These are phyloP conservation scores for Dolomedes plantarius DNA, from an alignment of 2,888 invertebrate genomes.

Conservation along the genomic window DNA sequence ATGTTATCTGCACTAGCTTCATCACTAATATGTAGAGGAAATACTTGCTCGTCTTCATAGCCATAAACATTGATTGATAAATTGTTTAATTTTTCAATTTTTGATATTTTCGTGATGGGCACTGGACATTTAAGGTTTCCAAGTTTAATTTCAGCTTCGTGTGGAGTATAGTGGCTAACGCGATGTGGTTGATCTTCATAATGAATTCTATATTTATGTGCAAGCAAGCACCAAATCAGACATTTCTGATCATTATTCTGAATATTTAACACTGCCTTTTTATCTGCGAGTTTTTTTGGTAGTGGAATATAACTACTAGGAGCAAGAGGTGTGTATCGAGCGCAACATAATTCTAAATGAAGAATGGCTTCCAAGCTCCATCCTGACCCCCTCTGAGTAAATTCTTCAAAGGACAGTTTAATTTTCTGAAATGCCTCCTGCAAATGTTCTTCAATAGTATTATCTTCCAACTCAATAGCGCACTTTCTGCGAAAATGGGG, in stretches of 20 bases:
- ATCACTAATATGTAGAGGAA: neutral
- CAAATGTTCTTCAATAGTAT: too few species aligned
- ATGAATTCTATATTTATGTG: neutral
- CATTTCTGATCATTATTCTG: neutral
- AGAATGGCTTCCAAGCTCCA: neutral
- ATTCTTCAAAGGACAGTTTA: too few species aligned
- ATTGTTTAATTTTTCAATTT: too few species aligned
- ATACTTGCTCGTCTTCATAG: neutral
- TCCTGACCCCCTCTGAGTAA: too few species aligned
- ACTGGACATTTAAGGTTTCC: neutral
- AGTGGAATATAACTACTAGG: neutral
- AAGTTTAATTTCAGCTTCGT: too few species aligned
- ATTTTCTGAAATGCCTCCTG: too few species aligned
- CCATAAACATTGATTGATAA: neutral
- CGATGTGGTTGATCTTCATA: neutral
- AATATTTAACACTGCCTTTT: slow-evolving; percentile 3
- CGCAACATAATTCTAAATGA: neutral
- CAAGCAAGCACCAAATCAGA: neutral
- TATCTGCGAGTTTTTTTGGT: neutral
- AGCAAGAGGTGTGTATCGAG: neutral
- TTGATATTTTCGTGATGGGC: too few species aligned
- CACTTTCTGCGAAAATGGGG: neutral
- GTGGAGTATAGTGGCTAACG: too few species aligned
- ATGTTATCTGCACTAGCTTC: neutral
- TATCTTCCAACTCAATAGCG: too few species aligned